Evolutionary conservation across 2,113 vertebrate species (phyloP).

Genomic region (Dryoscopus gambensis): DNA sequence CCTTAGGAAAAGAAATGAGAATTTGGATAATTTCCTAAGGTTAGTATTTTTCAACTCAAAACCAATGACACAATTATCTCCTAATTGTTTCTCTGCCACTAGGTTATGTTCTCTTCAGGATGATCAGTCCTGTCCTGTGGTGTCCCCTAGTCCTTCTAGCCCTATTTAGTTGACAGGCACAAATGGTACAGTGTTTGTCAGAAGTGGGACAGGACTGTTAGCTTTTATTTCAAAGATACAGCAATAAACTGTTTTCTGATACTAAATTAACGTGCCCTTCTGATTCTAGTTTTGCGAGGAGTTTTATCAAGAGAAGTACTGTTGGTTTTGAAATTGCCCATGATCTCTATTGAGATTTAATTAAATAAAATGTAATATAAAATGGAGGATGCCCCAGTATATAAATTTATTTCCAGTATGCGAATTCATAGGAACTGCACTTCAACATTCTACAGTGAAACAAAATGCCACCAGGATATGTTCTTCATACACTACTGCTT

Average conservation of each 20-base stretch:
- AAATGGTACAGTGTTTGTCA: background rate
- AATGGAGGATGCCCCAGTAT: background rate
- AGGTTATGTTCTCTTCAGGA: background rate
- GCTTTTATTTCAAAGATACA: background rate
- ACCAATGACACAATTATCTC: background rate
- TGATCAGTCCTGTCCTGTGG: background rate
- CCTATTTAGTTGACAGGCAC: conserved; percentile 32
- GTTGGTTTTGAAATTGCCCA: background rate
- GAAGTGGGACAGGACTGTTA: background rate
- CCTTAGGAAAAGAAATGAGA: background rate
- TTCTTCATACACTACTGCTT: conserved; percentile 50
- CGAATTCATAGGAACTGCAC: background rate
- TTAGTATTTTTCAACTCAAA: background rate
- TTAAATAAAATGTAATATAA: background rate
- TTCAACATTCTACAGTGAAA: background rate
- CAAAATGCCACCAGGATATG: background rate
- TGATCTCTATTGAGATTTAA: background rate
- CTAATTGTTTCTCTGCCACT: background rate
- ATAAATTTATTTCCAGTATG: background rate
- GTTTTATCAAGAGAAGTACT: background rate
- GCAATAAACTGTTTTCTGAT: background rate
- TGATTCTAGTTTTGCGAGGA: background rate
- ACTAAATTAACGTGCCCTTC: background rate
- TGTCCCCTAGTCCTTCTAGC: background rate
- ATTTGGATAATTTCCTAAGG: background rate